Evolutionary conservation across 2,888 invertebrate species (phyloP), one percentile per base, ranked within the genome.

Genomic region (Synanthedon andrenaeformis): DNA sequence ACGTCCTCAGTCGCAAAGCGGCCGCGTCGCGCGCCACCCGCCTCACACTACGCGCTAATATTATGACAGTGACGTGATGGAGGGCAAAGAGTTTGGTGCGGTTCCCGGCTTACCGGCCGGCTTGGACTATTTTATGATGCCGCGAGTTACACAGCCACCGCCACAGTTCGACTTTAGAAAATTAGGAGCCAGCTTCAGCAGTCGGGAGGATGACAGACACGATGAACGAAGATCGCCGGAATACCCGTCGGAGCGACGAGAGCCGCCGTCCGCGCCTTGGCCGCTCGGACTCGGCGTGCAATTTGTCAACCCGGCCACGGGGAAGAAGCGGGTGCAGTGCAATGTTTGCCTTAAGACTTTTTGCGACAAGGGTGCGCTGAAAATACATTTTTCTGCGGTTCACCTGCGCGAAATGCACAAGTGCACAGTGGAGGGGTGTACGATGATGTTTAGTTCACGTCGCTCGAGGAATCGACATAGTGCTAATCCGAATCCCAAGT

Each of bases 381-480:
- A 99, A 89, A 99, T 99, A 54, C 99, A 99, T 79, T 98, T 98
- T 81, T 97, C 97, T 56, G 99, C 99, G 17, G 98, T 99, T 58
- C 99, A 99, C 78, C 86, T 98, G 66, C 92, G 97, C 53, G 98
- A 99, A 88, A 98, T 98, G 98, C 99, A 99, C 88, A 96, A 96
- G 87, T 99, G 99, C 84, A 97, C 98, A 13, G 97, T 99, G 51
- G 96, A 96, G 72, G 98, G 98, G 45, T 98, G 98, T 85, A 97
- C 95, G 68, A 98, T 98, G 96, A 96, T 97, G 94, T 98, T 98
- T 84, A 97, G 97, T 83, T 97, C 97, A 56, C 90, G 98, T 55
- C 91, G 98, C 56, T 97, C 96, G 59, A 90, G 98, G 54, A 98
- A 98, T 74, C 91, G 98, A 28, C 98, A 98, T 86, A 96, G 96